A percentile compares a stretch with the other conserved stretches of the same genome.
Conservation (phyloP, 2,888 invertebrate genomes). For the Drosophila stalkeri region DNA sequence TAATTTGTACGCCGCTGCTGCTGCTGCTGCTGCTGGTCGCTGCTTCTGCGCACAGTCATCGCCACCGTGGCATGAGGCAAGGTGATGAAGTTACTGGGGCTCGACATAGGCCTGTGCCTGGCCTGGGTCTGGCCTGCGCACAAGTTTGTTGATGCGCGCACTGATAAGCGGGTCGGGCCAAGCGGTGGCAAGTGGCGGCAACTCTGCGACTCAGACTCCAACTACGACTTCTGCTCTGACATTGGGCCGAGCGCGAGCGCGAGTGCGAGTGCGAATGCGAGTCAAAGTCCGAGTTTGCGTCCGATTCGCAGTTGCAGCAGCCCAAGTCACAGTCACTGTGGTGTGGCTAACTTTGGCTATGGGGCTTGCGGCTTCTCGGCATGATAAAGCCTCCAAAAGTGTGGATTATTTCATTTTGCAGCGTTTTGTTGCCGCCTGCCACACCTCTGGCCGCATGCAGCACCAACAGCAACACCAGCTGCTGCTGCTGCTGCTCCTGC, state of each 20-base stretch:
- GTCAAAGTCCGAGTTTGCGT: constrained; percentile 3
- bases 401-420: constrained; percentile 80
- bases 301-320: background rate
- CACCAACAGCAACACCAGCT: constrained; percentile 26
- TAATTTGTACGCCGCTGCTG: constrained; percentile 73
- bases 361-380: constrained; percentile 58
- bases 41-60: constrained; percentile 59
- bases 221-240: constrained; percentile 42
- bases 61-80: constrained; percentile 47
- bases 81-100: constrained; percentile 75
- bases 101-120: constrained; percentile 19
- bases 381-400: constrained; percentile 77
- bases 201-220: constrained; percentile 34
- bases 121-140: constrained; percentile 43
- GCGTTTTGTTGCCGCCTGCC: constrained; percentile 71
- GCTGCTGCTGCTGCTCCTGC: constrained; percentile 21
- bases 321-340: background rate
- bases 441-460: constrained; percentile 10
- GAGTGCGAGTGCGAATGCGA: constrained; percentile 1
- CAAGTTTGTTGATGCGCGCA: constrained; percentile 69
- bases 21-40: constrained; percentile 15
- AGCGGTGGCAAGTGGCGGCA: constrained; percentile 58
- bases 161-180: constrained; percentile 67
- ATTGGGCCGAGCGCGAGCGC: constrained; percentile 14
- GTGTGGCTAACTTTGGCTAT: constrained; percentile 41